These are phyloP conservation scores for Ochlodes sylvanus DNA, from an alignment of 2,888 invertebrate species.

Conservation along the genomic window DNA sequence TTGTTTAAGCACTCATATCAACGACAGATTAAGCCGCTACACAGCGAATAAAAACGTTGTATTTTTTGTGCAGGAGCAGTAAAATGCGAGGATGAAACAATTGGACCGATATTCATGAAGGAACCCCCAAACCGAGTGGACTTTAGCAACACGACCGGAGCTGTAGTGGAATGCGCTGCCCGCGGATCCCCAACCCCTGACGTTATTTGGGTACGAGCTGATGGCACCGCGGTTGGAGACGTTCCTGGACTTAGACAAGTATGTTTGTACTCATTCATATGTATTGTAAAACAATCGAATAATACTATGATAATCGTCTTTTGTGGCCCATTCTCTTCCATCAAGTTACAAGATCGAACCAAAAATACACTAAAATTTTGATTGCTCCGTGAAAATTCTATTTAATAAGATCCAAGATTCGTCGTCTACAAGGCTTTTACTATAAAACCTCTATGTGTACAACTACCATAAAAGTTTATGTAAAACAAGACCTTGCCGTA, in stretches of 20 bases:
- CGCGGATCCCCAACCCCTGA: conserved; percentile 95
- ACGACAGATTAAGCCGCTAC: neutral
- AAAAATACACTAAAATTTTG: too few species aligned
- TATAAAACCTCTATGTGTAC: too few species aligned
- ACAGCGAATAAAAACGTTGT: neutral
- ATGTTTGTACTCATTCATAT: conserved; percentile 31
- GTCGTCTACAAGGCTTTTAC: too few species aligned
- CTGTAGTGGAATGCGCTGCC: conserved; percentile 96
- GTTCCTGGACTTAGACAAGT: conserved; percentile 95
- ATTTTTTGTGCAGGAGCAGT: conserved; percentile 67
- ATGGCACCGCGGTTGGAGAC: conserved; percentile 96
- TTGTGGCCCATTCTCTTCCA: too few species aligned
- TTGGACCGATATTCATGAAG: conserved; percentile 96
- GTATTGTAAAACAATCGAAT: too few species aligned
- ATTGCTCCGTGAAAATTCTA: too few species aligned
- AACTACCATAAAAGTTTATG: too few species aligned
- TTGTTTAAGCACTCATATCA: too few species aligned
- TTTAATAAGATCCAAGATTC: too few species aligned
- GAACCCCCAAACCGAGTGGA: conserved; percentile 96
- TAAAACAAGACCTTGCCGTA: too few species aligned
- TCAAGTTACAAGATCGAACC: too few species aligned
- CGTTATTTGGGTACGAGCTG: conserved; percentile 96
- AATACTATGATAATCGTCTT: too few species aligned
- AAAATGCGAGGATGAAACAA: conserved; percentile 89
- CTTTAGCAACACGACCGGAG: conserved; percentile 97